Conservation (phyloP, 2,888 invertebrate species). For the Aplocera efformata region DNA sequence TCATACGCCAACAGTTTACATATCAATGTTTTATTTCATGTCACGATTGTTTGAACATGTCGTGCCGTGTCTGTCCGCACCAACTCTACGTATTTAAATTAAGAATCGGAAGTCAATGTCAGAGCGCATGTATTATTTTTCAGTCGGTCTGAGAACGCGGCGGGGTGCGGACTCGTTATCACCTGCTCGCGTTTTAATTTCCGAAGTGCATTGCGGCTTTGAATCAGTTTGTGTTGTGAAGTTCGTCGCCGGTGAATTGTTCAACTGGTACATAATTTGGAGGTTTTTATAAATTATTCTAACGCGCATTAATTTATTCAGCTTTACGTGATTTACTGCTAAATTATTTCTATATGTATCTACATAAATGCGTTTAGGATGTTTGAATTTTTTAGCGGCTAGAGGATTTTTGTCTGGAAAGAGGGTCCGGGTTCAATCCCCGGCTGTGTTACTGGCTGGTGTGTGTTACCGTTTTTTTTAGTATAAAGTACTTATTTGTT, state of each 20-base stretch:
- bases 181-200: slow-evolving; percentile 16
- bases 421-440: too few relatives aligned
- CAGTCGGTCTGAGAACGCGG: slow-evolving; percentile 24
- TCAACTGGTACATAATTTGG: neutral
- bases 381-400: too few relatives aligned
- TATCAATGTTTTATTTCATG: slow-evolving; percentile 4
- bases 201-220: slow-evolving; percentile 15
- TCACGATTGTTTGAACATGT: too few relatives aligned
- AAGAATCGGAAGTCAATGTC: slow-evolving; percentile 29
- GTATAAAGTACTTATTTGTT: too few relatives aligned
- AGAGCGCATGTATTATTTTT: slow-evolving; percentile 14
- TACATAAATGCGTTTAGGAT: too few relatives aligned
- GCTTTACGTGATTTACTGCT: too few relatives aligned
- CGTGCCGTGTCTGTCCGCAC: slow-evolving; percentile 6
- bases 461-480: too few relatives aligned
- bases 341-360: too few relatives aligned
- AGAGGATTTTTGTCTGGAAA: too few relatives aligned
- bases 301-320: too few relatives aligned
- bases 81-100: slow-evolving; percentile 18
- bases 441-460: too few relatives aligned
- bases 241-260: slow-evolving; percentile 1
- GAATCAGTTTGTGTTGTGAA: slow-evolving; percentile 6
- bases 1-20: slow-evolving; percentile 15
- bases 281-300: too few relatives aligned
- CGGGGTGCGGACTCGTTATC: slow-evolving; percentile 11